These are phyloP conservation scores for Spheniscus mendiculus DNA, from an alignment of 2,113 vertebrate species.

Conservation along the genomic window DNA sequence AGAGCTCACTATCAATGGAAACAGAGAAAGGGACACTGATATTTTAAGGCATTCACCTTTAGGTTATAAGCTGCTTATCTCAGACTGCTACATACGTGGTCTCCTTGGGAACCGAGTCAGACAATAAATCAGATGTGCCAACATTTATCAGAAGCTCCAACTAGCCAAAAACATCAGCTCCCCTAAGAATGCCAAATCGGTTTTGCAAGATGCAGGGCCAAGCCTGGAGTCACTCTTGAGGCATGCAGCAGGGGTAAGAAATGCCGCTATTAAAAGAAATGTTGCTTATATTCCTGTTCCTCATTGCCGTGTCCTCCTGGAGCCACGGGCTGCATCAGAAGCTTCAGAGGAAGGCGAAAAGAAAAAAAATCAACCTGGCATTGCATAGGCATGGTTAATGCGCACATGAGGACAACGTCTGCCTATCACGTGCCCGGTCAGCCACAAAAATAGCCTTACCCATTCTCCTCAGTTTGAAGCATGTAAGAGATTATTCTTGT, in stretches of 20 bases:
- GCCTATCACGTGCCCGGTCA: background rate
- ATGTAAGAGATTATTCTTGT: background rate
- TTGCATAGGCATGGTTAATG: background rate
- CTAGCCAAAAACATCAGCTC: slow-evolving; percentile 23
- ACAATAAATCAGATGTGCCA: slow-evolving; percentile 64
- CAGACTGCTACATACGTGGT: background rate
- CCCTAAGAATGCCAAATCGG: background rate
- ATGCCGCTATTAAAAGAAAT: accelerated
- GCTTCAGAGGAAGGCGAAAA: background rate
- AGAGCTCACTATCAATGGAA: background rate
- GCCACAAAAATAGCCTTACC: background rate
- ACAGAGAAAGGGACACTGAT: background rate
- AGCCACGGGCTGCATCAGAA: background rate
- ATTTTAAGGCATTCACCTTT: slow-evolving; percentile 43
- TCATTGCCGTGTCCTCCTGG: accelerated
- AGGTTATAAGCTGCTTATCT: slow-evolving; percentile 39
- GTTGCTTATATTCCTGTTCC: background rate
- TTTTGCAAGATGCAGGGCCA: background rate
- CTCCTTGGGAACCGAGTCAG: slow-evolving; percentile 68
- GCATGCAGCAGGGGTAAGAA: background rate
- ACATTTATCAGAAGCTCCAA: slow-evolving; percentile 20
- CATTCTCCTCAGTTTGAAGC: background rate
- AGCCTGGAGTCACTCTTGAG: background rate
- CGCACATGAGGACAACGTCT: background rate
- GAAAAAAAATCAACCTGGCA: background rate